Percentiles rank a stretch among this genome's conserved stretches.
Evolutionary conservation across 2,888 invertebrate genomes (phyloP).

Genomic region (Drosophila anomalata): DNA sequence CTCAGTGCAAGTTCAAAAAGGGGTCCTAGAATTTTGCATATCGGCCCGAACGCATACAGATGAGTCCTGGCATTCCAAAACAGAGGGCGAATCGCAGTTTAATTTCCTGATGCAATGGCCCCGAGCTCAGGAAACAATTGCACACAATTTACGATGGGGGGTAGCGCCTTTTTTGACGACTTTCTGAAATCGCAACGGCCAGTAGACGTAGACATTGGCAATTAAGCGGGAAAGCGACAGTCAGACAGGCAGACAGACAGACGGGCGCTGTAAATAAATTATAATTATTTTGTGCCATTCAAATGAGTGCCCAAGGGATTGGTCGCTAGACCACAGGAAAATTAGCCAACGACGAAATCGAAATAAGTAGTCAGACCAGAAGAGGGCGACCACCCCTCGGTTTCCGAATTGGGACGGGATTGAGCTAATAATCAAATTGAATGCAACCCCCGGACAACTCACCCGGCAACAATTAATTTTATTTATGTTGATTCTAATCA

Average conservation of each 20-base stretch:
- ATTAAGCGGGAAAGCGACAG: conserved; percentile 62
- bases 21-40: conserved; percentile 59
- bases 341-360: conserved; percentile 50
- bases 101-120: conserved; percentile 47
- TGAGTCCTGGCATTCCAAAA: conserved; percentile 45
- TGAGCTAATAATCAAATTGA: conserved; percentile 76
- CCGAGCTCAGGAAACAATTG: conserved; percentile 69
- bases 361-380: conserved; percentile 20
- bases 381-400: conserved; percentile 31
- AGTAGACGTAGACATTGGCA: conserved; percentile 45
- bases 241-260: conserved; percentile 29
- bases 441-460: conserved; percentile 68
- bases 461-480: conserved; percentile 78
- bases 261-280: conserved; percentile 70
- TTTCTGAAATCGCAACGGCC: conserved; percentile 23
- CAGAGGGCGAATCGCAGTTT: conserved; percentile 30
- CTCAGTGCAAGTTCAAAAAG: background rate
- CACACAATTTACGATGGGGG: conserved; percentile 59
- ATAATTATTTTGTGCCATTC: conserved; percentile 64
- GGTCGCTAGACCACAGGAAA: conserved; percentile 40
- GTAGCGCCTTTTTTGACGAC: conserved; percentile 25
- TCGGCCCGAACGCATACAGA: conserved; percentile 73
- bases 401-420: conserved; percentile 47
- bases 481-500: conserved; percentile 79
- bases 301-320: conserved; percentile 44